A percentile compares a stretch with the other conserved stretches of the same genome.
Evolutionary conservation across 2,113 vertebrate species (phyloP).

Genomic region (Phainopepla nitens): DNA sequence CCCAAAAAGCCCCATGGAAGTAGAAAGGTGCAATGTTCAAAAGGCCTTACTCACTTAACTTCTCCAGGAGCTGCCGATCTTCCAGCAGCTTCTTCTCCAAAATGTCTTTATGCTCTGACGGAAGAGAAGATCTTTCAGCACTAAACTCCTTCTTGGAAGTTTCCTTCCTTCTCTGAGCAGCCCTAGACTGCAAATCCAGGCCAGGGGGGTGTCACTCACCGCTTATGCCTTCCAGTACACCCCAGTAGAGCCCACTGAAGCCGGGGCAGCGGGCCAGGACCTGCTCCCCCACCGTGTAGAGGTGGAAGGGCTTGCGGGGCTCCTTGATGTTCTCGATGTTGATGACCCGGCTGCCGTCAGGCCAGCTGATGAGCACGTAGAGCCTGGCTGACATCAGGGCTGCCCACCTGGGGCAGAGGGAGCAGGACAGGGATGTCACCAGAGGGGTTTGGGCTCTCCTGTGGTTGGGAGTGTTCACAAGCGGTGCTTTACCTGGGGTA

Average conservation of each 20-base stretch:
- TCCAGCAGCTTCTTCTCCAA: slow-evolving; percentile 58
- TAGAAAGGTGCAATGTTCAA: background rate
- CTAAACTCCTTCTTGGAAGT: background rate
- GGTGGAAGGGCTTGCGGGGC: slow-evolving; percentile 60
- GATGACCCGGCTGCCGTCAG: slow-evolving; percentile 58
- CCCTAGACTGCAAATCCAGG: background rate
- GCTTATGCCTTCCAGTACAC: slow-evolving; percentile 48
- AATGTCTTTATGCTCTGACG: slow-evolving; percentile 28
- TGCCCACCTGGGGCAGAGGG: background rate
- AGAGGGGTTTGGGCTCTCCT: background rate
- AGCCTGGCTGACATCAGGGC: slow-evolving; percentile 25
- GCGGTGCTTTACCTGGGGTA: fast-evolving
- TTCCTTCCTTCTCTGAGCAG: background rate
- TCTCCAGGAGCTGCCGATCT: slow-evolving; percentile 37
- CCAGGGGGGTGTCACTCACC: background rate
- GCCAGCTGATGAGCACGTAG: slow-evolving; percentile 55
- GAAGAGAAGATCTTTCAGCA: background rate
- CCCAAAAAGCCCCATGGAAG: background rate
- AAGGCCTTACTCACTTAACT: slow-evolving; percentile 32
- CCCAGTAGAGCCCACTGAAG: slow-evolving; percentile 58
- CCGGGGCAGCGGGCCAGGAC: slow-evolving; percentile 53
- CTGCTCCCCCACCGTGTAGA: slow-evolving; percentile 29
- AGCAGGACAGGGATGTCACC: fast-evolving
- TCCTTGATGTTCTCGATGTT: slow-evolving; percentile 63
- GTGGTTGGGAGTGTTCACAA: fast-evolving